phyloP scores from a whole-genome alignment of 2,113 vertebrate genomes.

The Ceuthmochares aereus region DNA sequence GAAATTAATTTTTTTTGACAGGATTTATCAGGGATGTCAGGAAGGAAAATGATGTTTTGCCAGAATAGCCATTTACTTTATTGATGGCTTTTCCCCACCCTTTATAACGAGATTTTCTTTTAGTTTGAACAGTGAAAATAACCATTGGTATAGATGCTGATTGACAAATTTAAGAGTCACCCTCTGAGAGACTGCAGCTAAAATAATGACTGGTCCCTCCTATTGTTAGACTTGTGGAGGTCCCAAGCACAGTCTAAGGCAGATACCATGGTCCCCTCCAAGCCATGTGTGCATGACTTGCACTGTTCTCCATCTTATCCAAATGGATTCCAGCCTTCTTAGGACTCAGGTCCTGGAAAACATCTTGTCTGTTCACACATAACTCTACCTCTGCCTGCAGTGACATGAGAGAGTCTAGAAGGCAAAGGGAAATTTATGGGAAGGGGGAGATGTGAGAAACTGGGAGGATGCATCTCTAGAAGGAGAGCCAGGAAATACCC shows the following conservation, averaged over 20 bases:
- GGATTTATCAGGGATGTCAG: background rate
- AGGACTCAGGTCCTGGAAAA: background rate
- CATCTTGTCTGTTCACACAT: background rate
- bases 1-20: background rate
- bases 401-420: background rate
- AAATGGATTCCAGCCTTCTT: background rate
- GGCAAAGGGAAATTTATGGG: background rate
- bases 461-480: background rate
- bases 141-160: background rate
- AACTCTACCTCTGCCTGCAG: background rate
- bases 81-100: background rate
- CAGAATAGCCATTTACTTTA: slow-evolving; percentile 12
- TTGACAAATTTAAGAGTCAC: background rate
- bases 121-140: slow-evolving; percentile 12
- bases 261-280: background rate
- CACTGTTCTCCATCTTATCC: background rate
- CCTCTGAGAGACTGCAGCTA: background rate
- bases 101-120: slow-evolving; percentile 4
- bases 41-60: background rate
- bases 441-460: slow-evolving; percentile 9
- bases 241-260: background rate
- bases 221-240: background rate
- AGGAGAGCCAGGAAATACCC: slow-evolving; percentile 45
- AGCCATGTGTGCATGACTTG: background rate
- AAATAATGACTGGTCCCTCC: background rate